Conservation (phyloP, 2,888 invertebrate species). For the Lampropteryx suffumata region DNA sequence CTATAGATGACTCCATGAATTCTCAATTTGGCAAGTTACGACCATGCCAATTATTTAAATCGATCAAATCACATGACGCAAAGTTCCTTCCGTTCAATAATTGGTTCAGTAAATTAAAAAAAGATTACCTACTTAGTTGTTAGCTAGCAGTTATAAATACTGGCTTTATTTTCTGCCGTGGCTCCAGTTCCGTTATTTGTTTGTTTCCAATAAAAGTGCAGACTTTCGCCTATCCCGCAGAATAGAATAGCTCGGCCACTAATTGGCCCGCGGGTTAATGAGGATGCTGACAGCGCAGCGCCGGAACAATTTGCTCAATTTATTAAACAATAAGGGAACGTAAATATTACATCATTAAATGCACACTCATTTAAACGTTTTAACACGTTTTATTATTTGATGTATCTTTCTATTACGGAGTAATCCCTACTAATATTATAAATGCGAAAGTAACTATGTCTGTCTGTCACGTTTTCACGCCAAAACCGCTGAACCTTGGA, state of each 20-base stretch:
- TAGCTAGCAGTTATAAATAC: too few species aligned
- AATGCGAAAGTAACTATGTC: too few species aligned
- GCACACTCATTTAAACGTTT: slow-evolving; percentile 38
- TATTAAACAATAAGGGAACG: slow-evolving; percentile 69
- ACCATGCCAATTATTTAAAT: slow-evolving; percentile 5
- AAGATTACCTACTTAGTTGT: too few species aligned
- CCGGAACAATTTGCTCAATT: slow-evolving; percentile 78
- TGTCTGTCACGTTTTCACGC: too few species aligned
- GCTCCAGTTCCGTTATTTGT: slow-evolving; percentile 21
- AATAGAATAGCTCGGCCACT: slow-evolving; percentile 66
- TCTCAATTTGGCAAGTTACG: slow-evolving; percentile 5
- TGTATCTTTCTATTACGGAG: background rate
- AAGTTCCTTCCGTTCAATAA: too few species aligned
- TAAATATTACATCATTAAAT: slow-evolving; percentile 65
- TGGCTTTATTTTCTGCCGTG: background rate
- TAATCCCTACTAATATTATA: too few species aligned
- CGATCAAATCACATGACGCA: slow-evolving; percentile 3
- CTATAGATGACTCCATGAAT: background rate
- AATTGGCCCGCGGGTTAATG: slow-evolving; percentile 76
- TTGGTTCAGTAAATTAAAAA: too few species aligned
- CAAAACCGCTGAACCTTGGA: too few species aligned
- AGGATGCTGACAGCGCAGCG: slow-evolving; percentile 75
- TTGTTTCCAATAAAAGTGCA: slow-evolving; percentile 28
- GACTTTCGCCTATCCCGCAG: slow-evolving; percentile 64
- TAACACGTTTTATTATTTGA: slow-evolving; percentile 18